Percentiles rank a stretch among this genome's conserved stretches.
phyloP scores from a whole-genome alignment of 1,140 invertebrate genomes.

The Caenorhabditis elegans region WBcel235 BX284602.5:12998001-12998500 shows the following conservation, averaged over 20 bases:
- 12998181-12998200: conserved; percentile 36
- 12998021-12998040: conserved; percentile 7
- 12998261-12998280: conserved; percentile 62
- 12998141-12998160: background rate
- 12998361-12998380: too few relatives aligned
- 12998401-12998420: too few relatives aligned
- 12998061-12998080: background rate
- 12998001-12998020: too few relatives aligned
- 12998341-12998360: too few relatives aligned
- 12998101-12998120: background rate
- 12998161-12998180: background rate
- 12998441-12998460: too few relatives aligned
- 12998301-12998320: background rate
- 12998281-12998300: conserved; percentile 56
- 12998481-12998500: too few relatives aligned
- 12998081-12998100: background rate
- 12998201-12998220: conserved; percentile 46
- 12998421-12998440: too few relatives aligned
- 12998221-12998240: conserved; percentile 43
- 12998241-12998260: conserved; percentile 51
- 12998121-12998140: background rate
- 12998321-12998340: too few relatives aligned
- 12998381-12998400: too few relatives aligned
- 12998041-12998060: background rate
- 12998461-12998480: too few relatives aligned